Base-by-base conservation (phyloP, 37 sponge, comb jelly and placozoan species). In the Ianthella basta region DNA sequence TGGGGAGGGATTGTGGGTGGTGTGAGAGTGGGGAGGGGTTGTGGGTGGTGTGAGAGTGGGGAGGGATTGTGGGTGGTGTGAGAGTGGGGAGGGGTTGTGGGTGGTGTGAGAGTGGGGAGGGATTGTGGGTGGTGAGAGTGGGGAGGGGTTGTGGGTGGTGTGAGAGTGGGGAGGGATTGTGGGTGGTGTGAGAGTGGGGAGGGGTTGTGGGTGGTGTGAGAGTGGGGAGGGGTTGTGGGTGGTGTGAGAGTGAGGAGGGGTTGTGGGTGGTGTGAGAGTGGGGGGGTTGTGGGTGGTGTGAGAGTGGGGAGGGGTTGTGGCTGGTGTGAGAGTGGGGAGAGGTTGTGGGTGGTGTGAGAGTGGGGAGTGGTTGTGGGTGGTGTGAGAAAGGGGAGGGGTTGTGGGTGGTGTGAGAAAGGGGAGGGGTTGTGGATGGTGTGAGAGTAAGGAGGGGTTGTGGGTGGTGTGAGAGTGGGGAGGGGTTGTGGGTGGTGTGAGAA, bases 201-300 rank as follows among this genome's bases (percentile, higher is more conserved):
- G 50, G 3, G 50, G 8, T 44, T 3, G 12, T 29, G 87, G 85
- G 25, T 74, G 59, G 4, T 87, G 88, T 91, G 88, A 74, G 30
- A 57, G 55, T 24, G 21, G 13, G 13, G 27, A 12, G 23, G 80
- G 16, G 59, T 54, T 57, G 16, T 21, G 25, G 80, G 24, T 55
- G 15, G 32, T 20, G 56, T 56, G 59, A 24, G 56, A 12, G 59
- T 27, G 73, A 35, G 5, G 33, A 34, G 72, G 72, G 20, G 34
- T 32, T 34, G 20, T 32, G n/a, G 36, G n/a, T 24, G 34, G 36
- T 35, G 38, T 72, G 73, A 44, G 50, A 44, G 50, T 44, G 50
- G n/a, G n/a, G n/a, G n/a, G n/a, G n/a, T n/a, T n/a, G 8, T 44
- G 50, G 50, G 50, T 44, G 50, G 8, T 44, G 50, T 44, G 50